Base-by-base conservation (phyloP, 1,140 invertebrate species). In the Leptinotarsa texana region DNA sequence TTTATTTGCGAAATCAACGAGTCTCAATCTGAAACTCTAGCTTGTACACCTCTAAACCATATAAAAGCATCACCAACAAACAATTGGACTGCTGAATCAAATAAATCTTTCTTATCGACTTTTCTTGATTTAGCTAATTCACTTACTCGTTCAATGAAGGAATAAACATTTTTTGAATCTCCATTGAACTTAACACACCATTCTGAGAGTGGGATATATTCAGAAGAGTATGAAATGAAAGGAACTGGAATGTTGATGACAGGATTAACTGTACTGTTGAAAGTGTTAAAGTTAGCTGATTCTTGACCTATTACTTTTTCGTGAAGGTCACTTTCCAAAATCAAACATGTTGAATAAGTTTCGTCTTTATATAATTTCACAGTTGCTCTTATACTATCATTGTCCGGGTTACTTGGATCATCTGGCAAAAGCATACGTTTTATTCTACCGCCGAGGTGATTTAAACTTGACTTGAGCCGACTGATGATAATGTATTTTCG, bases 61-160 rank as follows among this genome's bases (percentile, higher is more conserved):
- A 65, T 27, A 21, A 65, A 65, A 13, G 67, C 67, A 42, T 69
- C 42, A 42, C 27, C 67, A n/a, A 18, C n/a, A 48, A 69, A 69
- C 13, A 69, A 47, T 42, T 69, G 33, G 15, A 33, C 42, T 17
- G 67, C 67, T 69, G 67, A 69, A 42, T 69, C 15, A 17, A 42
- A 69, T 17, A 48, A 13, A 69, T 47, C 42, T 27, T 33, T 13
- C 1, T 69, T 47, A 42, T 18, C n/a, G 33, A 69, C 42, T 42
- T 48, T 33, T 18, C 67, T 33, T 21, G 67, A 33, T 47, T 69
- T 6, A 13, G 67, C 67, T n/a, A 69, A 48, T 18, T 69, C 67
- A 42, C 11, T 48, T 17, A 48, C 18, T 22, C 27, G 21, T 69
- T 69, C 67, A 17, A 48, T 42, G 24, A 69, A 69, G 4, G 24